Evolutionary conservation across 2,888 invertebrate genomes (phyloP).

Genomic region (Polietes domitor): DNA sequence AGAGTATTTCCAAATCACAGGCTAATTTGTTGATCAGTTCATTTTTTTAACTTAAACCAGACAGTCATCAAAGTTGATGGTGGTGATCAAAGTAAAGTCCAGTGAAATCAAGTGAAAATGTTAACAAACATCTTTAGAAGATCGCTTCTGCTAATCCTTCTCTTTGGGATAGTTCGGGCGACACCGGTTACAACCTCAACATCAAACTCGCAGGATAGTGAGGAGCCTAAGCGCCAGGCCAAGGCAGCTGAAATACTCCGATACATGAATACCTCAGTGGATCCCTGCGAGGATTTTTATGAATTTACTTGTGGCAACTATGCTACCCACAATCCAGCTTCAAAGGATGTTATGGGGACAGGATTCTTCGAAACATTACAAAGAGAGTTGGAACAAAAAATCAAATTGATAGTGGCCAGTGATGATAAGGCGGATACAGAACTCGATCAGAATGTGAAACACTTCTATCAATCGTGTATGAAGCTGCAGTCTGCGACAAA

Average conservation of each 20-base stretch:
- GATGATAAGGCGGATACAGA: not conserved
- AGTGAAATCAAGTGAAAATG: not conserved
- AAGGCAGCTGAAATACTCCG: not conserved
- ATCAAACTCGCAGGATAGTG: not conserved
- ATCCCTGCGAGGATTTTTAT: conserved; percentile 1
- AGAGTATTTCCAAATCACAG: too few species aligned
- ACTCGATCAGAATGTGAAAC: not conserved
- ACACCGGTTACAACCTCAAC: too few species aligned
- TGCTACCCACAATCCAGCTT: not conserved
- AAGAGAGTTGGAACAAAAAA: not conserved
- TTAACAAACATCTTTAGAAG: not conserved
- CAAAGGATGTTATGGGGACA: not conserved
- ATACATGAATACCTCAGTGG: not conserved
- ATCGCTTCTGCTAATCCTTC: too few species aligned
- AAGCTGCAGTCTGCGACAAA: not conserved
- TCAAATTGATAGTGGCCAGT: not conserved
- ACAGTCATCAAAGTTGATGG: too few species aligned
- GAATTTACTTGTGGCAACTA: not conserved
- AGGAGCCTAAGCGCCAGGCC: not conserved
- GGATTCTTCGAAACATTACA: not conserved
- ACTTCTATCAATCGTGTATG: conserved; percentile 1
- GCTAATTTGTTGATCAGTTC: too few species aligned
- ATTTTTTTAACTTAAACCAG: too few species aligned
- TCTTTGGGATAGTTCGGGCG: too few species aligned
- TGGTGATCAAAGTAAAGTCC: too few species aligned